Percentiles rank a stretch among this genome's conserved stretches.
These are phyloP conservation scores for Apodemia zela DNA, from an alignment of 2,888 invertebrate genomes.

Conservation along the genomic window DNA sequence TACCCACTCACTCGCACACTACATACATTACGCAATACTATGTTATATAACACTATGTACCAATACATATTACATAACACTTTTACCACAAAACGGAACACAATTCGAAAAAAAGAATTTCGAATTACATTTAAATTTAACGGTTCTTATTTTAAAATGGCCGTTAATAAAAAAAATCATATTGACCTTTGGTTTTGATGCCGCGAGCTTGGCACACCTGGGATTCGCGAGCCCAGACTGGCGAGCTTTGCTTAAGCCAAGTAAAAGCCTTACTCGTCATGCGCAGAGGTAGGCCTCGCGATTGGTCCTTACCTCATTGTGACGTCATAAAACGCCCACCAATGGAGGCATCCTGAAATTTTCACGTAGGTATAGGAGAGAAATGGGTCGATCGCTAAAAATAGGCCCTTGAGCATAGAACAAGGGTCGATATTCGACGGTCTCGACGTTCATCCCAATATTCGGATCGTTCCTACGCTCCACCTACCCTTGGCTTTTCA, in stretches of 20 bases:
- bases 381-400: conserved; percentile 68
- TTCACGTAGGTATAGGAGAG: conserved; percentile 70
- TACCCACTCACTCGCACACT: conserved; percentile 38
- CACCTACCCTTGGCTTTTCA: conserved; percentile 10
- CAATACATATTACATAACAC: conserved; percentile 25
- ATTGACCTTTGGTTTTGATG: conserved; percentile 61
- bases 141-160: conserved; percentile 38
- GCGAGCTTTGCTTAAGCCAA: conserved; percentile 46
- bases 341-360: conserved; percentile 61
- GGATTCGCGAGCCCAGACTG: conserved; percentile 72
- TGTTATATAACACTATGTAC: conserved; percentile 34
- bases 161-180: conserved; percentile 40
- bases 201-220: conserved; percentile 73
- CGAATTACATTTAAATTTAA: conserved; percentile 36
- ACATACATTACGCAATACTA: conserved; percentile 34
- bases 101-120: conserved; percentile 31
- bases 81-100: conserved; percentile 31
- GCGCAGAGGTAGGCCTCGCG: conserved; percentile 47
- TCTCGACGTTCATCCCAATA: conserved; percentile 21
- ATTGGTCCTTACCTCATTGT: conserved; percentile 59
- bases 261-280: conserved; percentile 56
- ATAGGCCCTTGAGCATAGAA: conserved; percentile 52
- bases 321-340: conserved; percentile 63
- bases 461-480: conserved; percentile 3
- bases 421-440: conserved; percentile 36